Conservation (phyloP, 2,113 vertebrate genomes). For the Proterorhinus semilunaris region DNA sequence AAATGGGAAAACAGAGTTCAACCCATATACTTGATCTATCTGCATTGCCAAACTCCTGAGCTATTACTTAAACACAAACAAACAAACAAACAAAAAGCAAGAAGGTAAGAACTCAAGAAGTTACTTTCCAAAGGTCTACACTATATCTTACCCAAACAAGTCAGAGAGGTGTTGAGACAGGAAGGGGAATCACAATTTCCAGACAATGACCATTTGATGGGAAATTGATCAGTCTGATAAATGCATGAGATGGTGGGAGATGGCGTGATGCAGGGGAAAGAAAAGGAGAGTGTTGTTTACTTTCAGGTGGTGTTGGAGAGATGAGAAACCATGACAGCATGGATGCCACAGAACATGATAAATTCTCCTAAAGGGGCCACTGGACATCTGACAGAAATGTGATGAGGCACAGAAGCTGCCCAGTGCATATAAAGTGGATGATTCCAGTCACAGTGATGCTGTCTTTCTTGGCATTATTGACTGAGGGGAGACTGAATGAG, state of each 20-base stretch:
- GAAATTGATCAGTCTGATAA: slow-evolving; percentile 56
- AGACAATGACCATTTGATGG: slow-evolving; percentile 34
- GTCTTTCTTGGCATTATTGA: slow-evolving; percentile 55
- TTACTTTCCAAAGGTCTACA: background rate
- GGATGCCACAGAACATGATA: slow-evolving; percentile 39
- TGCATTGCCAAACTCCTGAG: background rate
- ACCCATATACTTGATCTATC: no score
- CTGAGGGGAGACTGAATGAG: slow-evolving; percentile 46
- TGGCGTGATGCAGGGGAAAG: slow-evolving; percentile 13
- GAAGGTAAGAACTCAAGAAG: background rate
- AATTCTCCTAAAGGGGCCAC: slow-evolving; percentile 49
- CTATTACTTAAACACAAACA: background rate
- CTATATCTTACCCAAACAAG: slow-evolving; percentile 26
- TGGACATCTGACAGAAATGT: slow-evolving; percentile 65
- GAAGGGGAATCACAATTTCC: slow-evolving; percentile 33
- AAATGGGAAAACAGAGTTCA: no score
- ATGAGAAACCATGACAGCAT: slow-evolving; percentile 44
- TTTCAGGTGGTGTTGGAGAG: slow-evolving; percentile 30
- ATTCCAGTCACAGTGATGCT: slow-evolving; percentile 53
- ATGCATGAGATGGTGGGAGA: slow-evolving; percentile 33
- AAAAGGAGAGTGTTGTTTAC: slow-evolving; percentile 51
- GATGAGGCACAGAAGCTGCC: slow-evolving; percentile 61
- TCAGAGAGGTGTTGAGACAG: slow-evolving; percentile 4
- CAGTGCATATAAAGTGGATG: slow-evolving; percentile 63
- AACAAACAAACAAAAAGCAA: background rate